A percentile compares a stretch with the other conserved stretches of the same genome.
Conservation (phyloP, 2,113 vertebrate genomes). For the Actenoides hombroni region DNA sequence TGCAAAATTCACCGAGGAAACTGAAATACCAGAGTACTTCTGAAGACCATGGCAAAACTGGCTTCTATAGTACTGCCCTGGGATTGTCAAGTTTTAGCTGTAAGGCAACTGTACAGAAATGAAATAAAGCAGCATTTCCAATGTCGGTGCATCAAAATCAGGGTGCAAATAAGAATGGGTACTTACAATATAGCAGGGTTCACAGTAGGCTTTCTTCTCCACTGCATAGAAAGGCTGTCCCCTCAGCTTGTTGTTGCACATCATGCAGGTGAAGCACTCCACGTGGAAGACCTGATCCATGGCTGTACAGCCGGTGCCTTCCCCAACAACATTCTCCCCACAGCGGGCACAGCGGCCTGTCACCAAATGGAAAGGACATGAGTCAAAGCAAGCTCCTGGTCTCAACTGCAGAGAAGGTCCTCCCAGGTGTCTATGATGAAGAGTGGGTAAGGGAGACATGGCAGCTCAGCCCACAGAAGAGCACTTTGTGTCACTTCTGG, state of each 20-base stretch:
- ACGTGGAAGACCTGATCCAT: constrained; percentile 99
- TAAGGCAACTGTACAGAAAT: background rate
- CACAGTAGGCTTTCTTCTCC: constrained; percentile 97
- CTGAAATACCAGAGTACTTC: background rate
- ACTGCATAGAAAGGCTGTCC: constrained; percentile 96
- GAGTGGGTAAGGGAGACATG: fast-evolving
- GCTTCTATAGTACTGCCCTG: background rate
- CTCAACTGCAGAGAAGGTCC: background rate
- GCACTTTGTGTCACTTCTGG: background rate
- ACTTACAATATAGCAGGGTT: constrained; percentile 98
- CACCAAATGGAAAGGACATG: background rate
- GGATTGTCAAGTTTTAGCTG: background rate
- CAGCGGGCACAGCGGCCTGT: constrained; percentile 94
- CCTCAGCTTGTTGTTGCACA: constrained; percentile 88
- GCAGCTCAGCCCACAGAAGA: background rate
- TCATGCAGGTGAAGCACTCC: constrained; percentile 93
- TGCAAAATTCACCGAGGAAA: background rate
- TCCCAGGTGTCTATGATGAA: fast-evolving
- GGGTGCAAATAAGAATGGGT: background rate
- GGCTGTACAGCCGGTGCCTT: constrained; percentile 95
- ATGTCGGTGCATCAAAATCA: background rate
- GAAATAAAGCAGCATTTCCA: background rate
- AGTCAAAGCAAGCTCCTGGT: background rate
- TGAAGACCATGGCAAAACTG: background rate
- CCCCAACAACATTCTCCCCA: constrained; percentile 94